phyloP scores from a whole-genome alignment of 2,888 invertebrate species.

The Zelleria hepariella region DNA sequence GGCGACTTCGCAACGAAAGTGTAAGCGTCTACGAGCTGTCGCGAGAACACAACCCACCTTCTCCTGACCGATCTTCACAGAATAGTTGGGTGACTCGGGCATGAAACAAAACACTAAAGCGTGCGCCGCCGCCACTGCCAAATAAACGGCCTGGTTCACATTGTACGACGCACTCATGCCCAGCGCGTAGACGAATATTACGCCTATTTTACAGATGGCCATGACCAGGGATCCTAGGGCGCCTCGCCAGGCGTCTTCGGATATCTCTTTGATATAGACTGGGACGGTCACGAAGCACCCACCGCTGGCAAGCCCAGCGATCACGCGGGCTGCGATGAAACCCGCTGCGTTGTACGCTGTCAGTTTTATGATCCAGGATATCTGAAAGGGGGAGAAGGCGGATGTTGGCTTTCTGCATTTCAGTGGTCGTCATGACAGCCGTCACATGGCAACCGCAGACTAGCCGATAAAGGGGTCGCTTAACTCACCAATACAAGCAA shows the following conservation, averaged over 20 bases:
- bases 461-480: too few relatives aligned
- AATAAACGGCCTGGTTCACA: slow-evolving; percentile 35
- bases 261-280: slow-evolving; percentile 45
- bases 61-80: slow-evolving; percentile 41
- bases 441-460: too few relatives aligned
- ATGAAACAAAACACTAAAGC: slow-evolving; percentile 37
- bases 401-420: too few relatives aligned
- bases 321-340: slow-evolving; percentile 33
- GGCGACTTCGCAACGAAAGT: too few relatives aligned
- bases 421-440: too few relatives aligned
- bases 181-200: slow-evolving; percentile 44
- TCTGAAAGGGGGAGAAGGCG: slow-evolving; percentile 31
- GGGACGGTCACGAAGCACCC: slow-evolving; percentile 48
- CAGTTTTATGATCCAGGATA: slow-evolving; percentile 46
- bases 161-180: slow-evolving; percentile 35
- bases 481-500: too few relatives aligned
- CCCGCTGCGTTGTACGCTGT: slow-evolving; percentile 25
- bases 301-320: slow-evolving; percentile 40
- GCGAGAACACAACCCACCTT: too few relatives aligned
- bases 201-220: slow-evolving; percentile 49
- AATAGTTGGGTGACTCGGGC: slow-evolving; percentile 53
- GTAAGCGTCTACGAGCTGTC: too few relatives aligned
- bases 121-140: slow-evolving; percentile 30
- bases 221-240: slow-evolving; percentile 43
- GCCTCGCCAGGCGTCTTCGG: slow-evolving; percentile 40